Evolutionary conservation across 1,140 invertebrate genomes (phyloP).

Genomic region (Ruditapes philippinarum): DNA sequence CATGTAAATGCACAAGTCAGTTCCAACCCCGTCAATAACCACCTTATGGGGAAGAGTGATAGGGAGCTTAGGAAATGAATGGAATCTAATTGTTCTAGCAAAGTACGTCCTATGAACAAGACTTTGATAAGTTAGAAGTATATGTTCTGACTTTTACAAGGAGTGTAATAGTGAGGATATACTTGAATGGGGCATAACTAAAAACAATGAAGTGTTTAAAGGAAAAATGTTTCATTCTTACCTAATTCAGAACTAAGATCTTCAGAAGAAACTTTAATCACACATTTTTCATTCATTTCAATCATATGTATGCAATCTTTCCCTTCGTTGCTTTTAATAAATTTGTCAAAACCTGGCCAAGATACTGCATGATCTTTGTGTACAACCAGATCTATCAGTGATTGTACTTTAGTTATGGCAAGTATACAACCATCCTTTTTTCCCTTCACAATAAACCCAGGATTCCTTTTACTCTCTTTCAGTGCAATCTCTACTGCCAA

Average conservation of each 20-base stretch:
- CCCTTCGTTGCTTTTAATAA: neutral
- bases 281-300: conserved; percentile 32
- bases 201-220: too few relatives aligned
- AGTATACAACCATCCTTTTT: conserved; percentile 36
- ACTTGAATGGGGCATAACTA: too few relatives aligned
- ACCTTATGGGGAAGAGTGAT: too few relatives aligned
- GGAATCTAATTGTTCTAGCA: too few relatives aligned
- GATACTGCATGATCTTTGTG: neutral
- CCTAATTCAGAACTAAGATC: neutral
- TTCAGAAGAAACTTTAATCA: conserved; percentile 22
- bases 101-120: too few relatives aligned
- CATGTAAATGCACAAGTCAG: too few relatives aligned
- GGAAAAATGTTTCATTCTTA: too few relatives aligned
- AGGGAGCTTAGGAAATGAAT: too few relatives aligned
- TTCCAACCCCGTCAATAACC: too few relatives aligned
- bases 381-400: neutral
- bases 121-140: too few relatives aligned
- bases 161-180: too few relatives aligned
- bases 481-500: neutral
- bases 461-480: neutral
- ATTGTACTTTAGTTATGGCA: neutral
- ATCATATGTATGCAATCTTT: neutral
- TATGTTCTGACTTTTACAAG: too few relatives aligned
- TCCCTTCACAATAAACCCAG: conserved; percentile 14
- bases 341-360: conserved; percentile 13